Evolutionary conservation across 1,140 invertebrate species (phyloP).

Genomic region (Stegodyphus mimosarum): DNA sequence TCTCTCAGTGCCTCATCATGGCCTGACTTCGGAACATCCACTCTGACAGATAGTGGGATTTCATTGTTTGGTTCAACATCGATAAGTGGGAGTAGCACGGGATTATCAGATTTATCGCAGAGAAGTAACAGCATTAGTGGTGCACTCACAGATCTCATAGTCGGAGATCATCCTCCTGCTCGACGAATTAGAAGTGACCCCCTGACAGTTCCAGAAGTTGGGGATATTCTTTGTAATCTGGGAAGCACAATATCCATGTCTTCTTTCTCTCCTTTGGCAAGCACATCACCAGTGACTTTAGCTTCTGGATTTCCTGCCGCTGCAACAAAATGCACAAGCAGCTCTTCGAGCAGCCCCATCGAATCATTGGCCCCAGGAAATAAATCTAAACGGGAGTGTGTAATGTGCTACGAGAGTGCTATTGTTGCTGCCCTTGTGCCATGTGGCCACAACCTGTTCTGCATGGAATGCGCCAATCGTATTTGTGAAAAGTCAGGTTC

Average conservation of each 20-base stretch:
- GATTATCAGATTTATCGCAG: slow-evolving; percentile 21
- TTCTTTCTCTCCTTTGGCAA: slow-evolving; percentile 4
- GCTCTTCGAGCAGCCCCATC: slow-evolving; percentile 45
- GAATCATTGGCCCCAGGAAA: slow-evolving; percentile 46
- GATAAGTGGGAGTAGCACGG: background rate
- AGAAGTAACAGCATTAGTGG: slow-evolving; percentile 32
- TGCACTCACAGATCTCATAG: slow-evolving; percentile 61
- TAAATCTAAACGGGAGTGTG: slow-evolving; percentile 77
- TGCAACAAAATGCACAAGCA: slow-evolving; percentile 42
- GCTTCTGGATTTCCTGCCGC: slow-evolving; percentile 16
- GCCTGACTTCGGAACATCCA: slow-evolving; percentile 40
- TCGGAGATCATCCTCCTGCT: slow-evolving; percentile 66
- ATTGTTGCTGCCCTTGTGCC: slow-evolving; percentile 89
- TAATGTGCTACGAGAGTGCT: slow-evolving; percentile 86
- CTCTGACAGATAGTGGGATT: slow-evolving; percentile 11
- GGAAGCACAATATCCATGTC: background rate
- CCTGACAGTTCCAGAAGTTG: slow-evolving; percentile 56
- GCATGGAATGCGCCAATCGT: slow-evolving; percentile 88
- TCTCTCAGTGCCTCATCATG: slow-evolving; percentile 9
- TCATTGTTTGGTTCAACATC: slow-evolving; percentile 2
- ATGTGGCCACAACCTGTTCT: slow-evolving; percentile 94
- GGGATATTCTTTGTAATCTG: slow-evolving; percentile 8
- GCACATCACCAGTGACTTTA: slow-evolving; percentile 8
- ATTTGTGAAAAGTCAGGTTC: slow-evolving; percentile 74
- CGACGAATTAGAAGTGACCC: slow-evolving; percentile 68